Evolutionary conservation across 2,888 invertebrate genomes (phyloP).

Genomic region (Sphecodes monilicornis): DNA sequence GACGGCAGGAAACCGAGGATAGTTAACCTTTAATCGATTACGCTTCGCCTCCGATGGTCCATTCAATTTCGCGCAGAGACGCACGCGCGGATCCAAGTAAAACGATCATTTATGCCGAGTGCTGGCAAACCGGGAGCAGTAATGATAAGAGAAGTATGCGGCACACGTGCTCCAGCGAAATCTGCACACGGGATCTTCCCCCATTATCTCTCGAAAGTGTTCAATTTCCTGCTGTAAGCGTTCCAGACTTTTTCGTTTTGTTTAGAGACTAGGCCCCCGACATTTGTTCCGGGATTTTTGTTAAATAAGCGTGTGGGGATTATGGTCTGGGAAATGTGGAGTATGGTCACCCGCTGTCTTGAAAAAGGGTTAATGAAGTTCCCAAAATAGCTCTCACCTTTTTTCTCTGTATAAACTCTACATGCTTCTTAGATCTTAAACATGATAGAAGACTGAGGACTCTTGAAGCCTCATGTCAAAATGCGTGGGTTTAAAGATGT

Average conservation of each 20-base stretch:
- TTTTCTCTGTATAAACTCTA: too few relatives aligned
- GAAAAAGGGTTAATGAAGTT: too few relatives aligned
- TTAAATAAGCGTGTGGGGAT: neutral
- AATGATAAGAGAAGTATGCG: slow-evolving; percentile 3
- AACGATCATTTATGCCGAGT: neutral
- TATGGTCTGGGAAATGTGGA: neutral
- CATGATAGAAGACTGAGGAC: too few relatives aligned
- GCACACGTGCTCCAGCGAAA: slow-evolving; percentile 2
- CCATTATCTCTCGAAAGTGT: slow-evolving; percentile 1
- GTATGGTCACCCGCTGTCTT: too few relatives aligned
- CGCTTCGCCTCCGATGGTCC: neutral
- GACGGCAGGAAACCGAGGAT: neutral
- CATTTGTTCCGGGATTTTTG: neutral
- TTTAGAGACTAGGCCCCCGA: neutral
- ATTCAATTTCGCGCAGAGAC: neutral
- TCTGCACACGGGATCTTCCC: neutral
- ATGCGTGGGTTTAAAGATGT: too few relatives aligned
- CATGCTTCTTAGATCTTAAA: too few relatives aligned
- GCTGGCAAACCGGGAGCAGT: neutral
- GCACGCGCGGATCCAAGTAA: neutral
- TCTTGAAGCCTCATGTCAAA: too few relatives aligned
- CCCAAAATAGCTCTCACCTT: too few relatives aligned
- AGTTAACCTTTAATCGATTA: neutral
- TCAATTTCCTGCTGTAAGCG: neutral
- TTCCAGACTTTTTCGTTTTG: neutral